phyloP scores from a whole-genome alignment of 2,888 invertebrate species.

The Colletes collaris region DNA sequence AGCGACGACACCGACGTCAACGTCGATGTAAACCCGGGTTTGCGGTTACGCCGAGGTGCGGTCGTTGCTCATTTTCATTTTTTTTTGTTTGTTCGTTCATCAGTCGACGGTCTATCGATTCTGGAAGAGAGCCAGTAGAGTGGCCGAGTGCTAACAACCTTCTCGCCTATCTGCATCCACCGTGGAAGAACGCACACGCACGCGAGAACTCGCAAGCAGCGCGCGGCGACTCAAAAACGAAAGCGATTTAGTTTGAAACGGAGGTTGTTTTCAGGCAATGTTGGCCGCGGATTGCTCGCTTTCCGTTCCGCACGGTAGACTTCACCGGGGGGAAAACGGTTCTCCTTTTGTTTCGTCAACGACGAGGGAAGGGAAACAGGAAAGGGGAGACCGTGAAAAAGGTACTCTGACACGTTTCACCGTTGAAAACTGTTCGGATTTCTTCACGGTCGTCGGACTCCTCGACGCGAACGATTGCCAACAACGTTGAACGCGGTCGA shows the following conservation, averaged over 20 bases:
- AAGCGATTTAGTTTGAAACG: slow-evolving; percentile 40
- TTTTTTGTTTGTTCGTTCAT: slow-evolving; percentile 65
- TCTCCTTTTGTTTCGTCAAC: slow-evolving; percentile 24
- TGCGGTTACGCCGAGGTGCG: slow-evolving; percentile 52
- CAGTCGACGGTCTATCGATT: slow-evolving; percentile 68
- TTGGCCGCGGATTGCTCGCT: slow-evolving; percentile 30
- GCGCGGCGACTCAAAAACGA: slow-evolving; percentile 17
- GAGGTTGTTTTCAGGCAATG: slow-evolving; percentile 42
- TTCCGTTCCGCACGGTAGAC: not conserved
- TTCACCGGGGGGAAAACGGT: not conserved
- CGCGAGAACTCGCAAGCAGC: slow-evolving; percentile 2
- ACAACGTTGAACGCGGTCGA: too few relatives aligned
- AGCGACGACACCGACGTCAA: slow-evolving; percentile 43
- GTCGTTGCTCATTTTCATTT: not conserved
- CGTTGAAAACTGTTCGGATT: too few relatives aligned
- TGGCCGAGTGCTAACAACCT: slow-evolving; percentile 51
- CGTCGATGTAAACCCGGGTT: slow-evolving; percentile 51
- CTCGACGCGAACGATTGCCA: too few relatives aligned
- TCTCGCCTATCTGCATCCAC: slow-evolving; percentile 35
- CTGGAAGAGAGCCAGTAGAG: slow-evolving; percentile 60
- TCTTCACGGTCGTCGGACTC: too few relatives aligned
- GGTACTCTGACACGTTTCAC: too few relatives aligned
- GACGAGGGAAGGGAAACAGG: not conserved
- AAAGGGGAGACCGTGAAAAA: not conserved
- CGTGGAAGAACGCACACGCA: not conserved